These are phyloP conservation scores for Stegastes partitus DNA, from an alignment of 2,113 vertebrate species.

Conservation along the genomic window DNA sequence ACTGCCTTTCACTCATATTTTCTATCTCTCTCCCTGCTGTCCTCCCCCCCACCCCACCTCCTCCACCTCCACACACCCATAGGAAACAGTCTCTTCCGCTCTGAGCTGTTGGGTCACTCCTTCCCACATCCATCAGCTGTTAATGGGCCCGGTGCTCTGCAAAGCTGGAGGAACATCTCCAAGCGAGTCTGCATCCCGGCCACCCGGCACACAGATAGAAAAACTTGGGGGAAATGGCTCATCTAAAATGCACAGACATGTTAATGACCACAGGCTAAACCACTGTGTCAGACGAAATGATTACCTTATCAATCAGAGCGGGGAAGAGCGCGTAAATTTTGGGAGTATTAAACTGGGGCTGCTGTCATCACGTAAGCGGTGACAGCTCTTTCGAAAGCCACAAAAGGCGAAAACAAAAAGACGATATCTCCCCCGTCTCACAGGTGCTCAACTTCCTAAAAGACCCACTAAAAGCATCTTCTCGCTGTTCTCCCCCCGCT, in stretches of 20 bases:
- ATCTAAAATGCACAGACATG: conserved; percentile 37
- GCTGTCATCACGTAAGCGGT: conserved; percentile 23
- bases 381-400: conserved; percentile 51
- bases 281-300: conserved; percentile 48
- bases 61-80: conserved; percentile 27
- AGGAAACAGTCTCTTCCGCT: conserved; percentile 79
- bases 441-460: conserved; percentile 59
- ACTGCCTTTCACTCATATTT: conserved; percentile 55
- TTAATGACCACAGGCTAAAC: conserved; percentile 50
- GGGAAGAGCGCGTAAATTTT: conserved; percentile 11
- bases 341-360: background rate
- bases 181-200: conserved; percentile 22
- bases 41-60: conserved; percentile 5
- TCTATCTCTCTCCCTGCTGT: conserved; percentile 49
- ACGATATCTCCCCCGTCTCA: conserved; percentile 10
- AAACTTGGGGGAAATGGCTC: conserved; percentile 15
- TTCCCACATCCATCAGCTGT: conserved; percentile 83
- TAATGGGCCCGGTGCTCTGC: conserved; percentile 76
- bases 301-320: conserved; percentile 39
- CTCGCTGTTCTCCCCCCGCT: conserved; percentile 9
- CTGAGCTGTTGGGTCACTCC: conserved; percentile 76
- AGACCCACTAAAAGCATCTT: background rate
- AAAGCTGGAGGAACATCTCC: conserved; percentile 49
- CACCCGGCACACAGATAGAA: conserved; percentile 21
- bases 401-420: conserved; percentile 30